Conservation (phyloP, 2,888 invertebrate genomes). For the Agrilus mali region DNA sequence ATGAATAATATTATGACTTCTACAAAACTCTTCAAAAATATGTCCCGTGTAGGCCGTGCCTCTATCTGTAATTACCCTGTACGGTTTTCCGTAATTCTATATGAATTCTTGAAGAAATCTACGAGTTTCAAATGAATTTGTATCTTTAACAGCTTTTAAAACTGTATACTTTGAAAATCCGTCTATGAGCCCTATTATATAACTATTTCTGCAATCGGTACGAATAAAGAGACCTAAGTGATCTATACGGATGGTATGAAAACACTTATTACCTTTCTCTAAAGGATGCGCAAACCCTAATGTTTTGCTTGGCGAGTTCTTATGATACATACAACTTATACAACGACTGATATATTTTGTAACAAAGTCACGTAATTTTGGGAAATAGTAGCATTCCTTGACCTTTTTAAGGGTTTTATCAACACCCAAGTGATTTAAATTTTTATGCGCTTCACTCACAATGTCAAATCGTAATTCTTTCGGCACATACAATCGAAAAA, state of each 20-base stretch:
- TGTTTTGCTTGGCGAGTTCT: conserved; percentile 14
- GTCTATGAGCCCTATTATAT: conserved; percentile 23
- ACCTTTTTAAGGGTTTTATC: conserved; percentile 19
- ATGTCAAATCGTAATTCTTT: conserved; percentile 4
- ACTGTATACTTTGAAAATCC: conserved; percentile 16
- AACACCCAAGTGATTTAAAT: conserved; percentile 17
- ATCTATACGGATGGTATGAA: conserved; percentile 29
- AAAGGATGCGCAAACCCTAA: conserved; percentile 21
- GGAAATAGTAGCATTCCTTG: conserved; percentile 17
- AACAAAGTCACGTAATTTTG: conserved; percentile 18
- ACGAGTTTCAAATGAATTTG: background rate
- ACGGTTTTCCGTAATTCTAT: conserved; percentile 5
- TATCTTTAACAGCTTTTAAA: conserved; percentile 4
- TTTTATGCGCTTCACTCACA: too few species aligned
- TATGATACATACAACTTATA: conserved; percentile 20
- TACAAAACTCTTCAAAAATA: conserved; percentile 5
- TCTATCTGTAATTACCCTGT: conserved; percentile 7
- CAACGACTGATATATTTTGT: conserved; percentile 19
- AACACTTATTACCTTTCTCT: conserved; percentile 24
- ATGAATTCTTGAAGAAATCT: conserved; percentile 7
- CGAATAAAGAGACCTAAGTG: conserved; percentile 28
- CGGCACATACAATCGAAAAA: conserved; percentile 9
- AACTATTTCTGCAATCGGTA: conserved; percentile 20
- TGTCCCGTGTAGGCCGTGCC: conserved; percentile 6
- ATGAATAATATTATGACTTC: conserved; percentile 5